Conservation (phyloP, 2,797 vertebrate genomes). For the Florisuga fusca region DNA sequence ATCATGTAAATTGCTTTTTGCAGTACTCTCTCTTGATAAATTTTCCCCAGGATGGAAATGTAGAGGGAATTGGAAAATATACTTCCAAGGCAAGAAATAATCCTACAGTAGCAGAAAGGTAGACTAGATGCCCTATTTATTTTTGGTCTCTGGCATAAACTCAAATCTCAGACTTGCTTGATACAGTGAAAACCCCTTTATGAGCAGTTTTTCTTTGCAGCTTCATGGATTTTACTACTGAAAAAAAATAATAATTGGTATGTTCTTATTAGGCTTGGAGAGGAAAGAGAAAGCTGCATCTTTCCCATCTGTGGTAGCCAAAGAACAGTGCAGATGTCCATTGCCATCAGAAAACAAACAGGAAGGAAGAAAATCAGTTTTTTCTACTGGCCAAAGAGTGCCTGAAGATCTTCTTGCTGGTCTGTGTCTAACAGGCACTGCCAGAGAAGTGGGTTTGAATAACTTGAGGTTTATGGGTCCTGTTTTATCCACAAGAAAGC, state of each 20-base stretch:
- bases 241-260: neutral
- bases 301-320: neutral
- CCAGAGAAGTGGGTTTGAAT: neutral
- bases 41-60: slow-evolving; percentile 11
- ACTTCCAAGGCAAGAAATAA: neutral
- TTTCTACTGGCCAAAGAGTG: neutral
- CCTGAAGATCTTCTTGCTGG: neutral
- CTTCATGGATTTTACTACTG: neutral
- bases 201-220: neutral
- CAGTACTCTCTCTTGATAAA: slow-evolving; percentile 1
- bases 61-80: slow-evolving; percentile 5
- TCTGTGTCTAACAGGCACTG: neutral
- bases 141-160: neutral
- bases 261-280: neutral
- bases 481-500: neutral
- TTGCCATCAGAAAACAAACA: neutral
- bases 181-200: neutral
- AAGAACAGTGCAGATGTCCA: neutral
- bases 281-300: neutral
- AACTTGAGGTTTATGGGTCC: neutral
- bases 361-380: neutral
- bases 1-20: slow-evolving; percentile 65
- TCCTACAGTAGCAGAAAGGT: neutral
- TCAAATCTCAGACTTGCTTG: neutral
- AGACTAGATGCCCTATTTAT: neutral